Evolutionary conservation across 2,113 vertebrate genomes (phyloP).

Genomic region (Notiomystis cincta): DNA sequence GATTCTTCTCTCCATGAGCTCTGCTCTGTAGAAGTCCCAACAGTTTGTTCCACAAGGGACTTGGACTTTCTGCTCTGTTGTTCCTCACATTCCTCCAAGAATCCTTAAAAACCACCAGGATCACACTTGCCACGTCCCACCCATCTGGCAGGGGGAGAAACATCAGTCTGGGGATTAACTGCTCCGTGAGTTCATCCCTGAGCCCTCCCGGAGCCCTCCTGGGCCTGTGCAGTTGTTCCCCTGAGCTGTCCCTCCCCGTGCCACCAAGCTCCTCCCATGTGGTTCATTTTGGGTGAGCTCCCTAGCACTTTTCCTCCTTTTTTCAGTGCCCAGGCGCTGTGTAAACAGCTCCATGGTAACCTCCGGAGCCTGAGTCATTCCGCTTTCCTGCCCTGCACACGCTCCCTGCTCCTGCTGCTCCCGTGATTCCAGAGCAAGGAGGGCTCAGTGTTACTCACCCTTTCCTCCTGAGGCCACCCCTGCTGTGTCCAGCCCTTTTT

Average conservation of each 20-base stretch:
- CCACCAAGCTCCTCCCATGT: neutral
- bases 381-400: neutral
- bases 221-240: neutral
- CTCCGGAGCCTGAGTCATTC: neutral
- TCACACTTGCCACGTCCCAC: neutral
- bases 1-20: neutral
- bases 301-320: neutral
- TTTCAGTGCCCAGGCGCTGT: neutral
- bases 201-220: neutral
- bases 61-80: neutral
- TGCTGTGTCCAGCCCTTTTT: neutral
- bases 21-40: neutral
- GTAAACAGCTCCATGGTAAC: constrained; percentile 25
- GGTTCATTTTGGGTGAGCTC: neutral
- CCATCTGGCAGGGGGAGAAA: neutral
- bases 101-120: neutral
- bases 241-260: neutral
- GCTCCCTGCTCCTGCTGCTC: neutral
- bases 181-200: neutral
- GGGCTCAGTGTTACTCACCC: neutral
- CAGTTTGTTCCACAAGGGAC: neutral
- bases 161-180: neutral
- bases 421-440: neutral
- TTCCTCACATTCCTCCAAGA: neutral
- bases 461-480: neutral